A percentile compares a stretch with the other conserved stretches of the same genome.
Evolutionary conservation across 1,140 invertebrate species (phyloP).

Genomic region (Drosophila virilis): DNA sequence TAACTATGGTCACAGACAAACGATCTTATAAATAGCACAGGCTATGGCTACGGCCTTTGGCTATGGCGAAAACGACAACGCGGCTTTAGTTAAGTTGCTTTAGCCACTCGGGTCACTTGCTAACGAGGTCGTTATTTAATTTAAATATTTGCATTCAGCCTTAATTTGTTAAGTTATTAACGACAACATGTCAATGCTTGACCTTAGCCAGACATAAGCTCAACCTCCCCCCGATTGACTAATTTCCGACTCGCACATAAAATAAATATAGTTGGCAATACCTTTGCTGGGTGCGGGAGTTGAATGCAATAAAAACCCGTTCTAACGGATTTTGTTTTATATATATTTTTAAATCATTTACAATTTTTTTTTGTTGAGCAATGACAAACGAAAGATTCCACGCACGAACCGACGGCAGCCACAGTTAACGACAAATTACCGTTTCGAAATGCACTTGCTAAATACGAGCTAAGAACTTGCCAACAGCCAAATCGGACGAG

Average conservation of each 20-base stretch:
- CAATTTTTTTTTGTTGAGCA: slow-evolving; percentile 8
- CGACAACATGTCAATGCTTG: slow-evolving; percentile 28
- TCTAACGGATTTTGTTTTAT: slow-evolving; percentile 59
- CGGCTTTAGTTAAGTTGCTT: slow-evolving; percentile 8
- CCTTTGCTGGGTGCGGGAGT: slow-evolving; percentile 9
- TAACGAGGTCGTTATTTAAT: slow-evolving; percentile 5
- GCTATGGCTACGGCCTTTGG: background rate
- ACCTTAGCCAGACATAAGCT: slow-evolving; percentile 34
- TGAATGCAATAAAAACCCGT: slow-evolving; percentile 35
- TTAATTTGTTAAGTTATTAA: slow-evolving; percentile 41
- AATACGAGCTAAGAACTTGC: slow-evolving; percentile 61
- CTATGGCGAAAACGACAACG: background rate
- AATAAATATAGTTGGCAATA: slow-evolving; percentile 18
- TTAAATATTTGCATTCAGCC: slow-evolving; percentile 59
- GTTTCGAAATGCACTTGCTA: slow-evolving; percentile 77
- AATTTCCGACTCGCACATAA: slow-evolving; percentile 39
- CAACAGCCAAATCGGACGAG: slow-evolving; percentile 53
- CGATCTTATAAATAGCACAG: background rate
- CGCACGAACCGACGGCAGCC: slow-evolving; percentile 60
- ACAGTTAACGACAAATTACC: slow-evolving; percentile 75
- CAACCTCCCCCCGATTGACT: slow-evolving; percentile 16
- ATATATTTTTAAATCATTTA: background rate
- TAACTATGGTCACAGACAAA: background rate
- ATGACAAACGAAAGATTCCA: slow-evolving; percentile 64
- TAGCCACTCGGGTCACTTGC: slow-evolving; percentile 10